A percentile compares a stretch with the other conserved stretches of the same genome.
These are phyloP conservation scores for Amphipoea oculea DNA, from an alignment of 2,888 invertebrate genomes.

Conservation along the genomic window DNA sequence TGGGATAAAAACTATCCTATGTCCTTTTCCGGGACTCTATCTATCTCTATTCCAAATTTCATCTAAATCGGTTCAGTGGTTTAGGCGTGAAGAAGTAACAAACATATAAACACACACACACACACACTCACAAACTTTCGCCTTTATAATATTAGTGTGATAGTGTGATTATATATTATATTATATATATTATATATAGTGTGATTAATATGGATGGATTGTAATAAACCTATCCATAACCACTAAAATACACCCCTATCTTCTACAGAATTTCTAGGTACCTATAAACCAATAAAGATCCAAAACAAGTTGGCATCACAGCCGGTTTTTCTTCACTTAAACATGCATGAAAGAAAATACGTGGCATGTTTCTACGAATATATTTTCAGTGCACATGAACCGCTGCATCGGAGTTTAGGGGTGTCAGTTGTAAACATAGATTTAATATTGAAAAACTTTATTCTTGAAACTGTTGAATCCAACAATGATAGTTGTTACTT, in stretches of 20 bases:
- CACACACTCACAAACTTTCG: no score
- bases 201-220: no score
- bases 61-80: no score
- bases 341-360: slow-evolving; percentile 73
- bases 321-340: slow-evolving; percentile 66
- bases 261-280: background rate
- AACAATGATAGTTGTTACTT: slow-evolving; percentile 12
- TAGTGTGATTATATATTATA: no score
- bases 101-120: no score
- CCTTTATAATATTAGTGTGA: no score
- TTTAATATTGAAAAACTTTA: slow-evolving; percentile 13
- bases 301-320: slow-evolving; percentile 61
- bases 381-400: slow-evolving; percentile 68
- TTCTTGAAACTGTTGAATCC: background rate
- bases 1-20: no score
- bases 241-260: background rate
- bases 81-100: no score
- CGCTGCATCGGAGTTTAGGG: slow-evolving; percentile 57
- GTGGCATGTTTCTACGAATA: slow-evolving; percentile 68
- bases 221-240: background rate
- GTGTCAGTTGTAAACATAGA: slow-evolving; percentile 31
- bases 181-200: no score
- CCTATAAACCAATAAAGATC: slow-evolving; percentile 40
- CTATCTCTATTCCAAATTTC: no score
- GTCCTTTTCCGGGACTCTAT: no score